These are phyloP conservation scores for Colletes latitarsis DNA, from an alignment of 1,140 invertebrate species.

Conservation along the genomic window DNA sequence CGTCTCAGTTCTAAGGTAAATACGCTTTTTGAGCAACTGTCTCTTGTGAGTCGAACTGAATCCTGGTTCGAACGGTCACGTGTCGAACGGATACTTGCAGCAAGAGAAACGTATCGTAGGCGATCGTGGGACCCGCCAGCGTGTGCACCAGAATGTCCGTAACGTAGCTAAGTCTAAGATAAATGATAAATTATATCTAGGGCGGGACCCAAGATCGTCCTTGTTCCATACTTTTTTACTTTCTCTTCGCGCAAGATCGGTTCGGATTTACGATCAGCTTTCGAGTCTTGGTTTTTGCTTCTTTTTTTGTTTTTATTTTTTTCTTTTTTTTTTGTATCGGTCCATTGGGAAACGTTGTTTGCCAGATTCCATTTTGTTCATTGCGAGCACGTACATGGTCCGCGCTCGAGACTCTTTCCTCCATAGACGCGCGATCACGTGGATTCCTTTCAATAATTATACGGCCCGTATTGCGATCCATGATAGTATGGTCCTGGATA, in stretches of 20 bases:
- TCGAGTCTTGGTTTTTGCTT: slow-evolving; percentile 17
- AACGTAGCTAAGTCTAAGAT: slow-evolving; percentile 19
- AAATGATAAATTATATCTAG: slow-evolving; percentile 45
- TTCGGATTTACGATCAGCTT: slow-evolving; percentile 34
- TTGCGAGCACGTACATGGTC: slow-evolving; percentile 26
- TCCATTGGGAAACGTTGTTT: slow-evolving; percentile 28
- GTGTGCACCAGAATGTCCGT: slow-evolving; percentile 39
- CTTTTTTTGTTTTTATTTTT: slow-evolving; percentile 28
- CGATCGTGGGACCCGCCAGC: slow-evolving; percentile 20
- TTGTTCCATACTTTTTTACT: not conserved
- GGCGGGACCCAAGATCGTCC: slow-evolving; percentile 26
- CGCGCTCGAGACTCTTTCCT: slow-evolving; percentile 32
- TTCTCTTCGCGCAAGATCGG: not conserved
- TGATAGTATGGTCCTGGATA: slow-evolving; percentile 94
- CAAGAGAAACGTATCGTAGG: slow-evolving; percentile 2
- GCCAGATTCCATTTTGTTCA: slow-evolving; percentile 23
- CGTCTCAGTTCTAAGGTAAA: slow-evolving; percentile 50
- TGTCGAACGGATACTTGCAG: slow-evolving; percentile 13
- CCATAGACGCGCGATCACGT: slow-evolving; percentile 18
- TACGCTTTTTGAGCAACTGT: slow-evolving; percentile 61
- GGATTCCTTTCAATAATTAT: slow-evolving; percentile 87
- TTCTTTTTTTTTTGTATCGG: slow-evolving; percentile 29
- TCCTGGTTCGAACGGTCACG: slow-evolving; percentile 9
- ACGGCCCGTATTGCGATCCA: slow-evolving; percentile 95
- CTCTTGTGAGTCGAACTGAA: slow-evolving; percentile 37